phyloP scores from a whole-genome alignment of 1,140 invertebrate species.

The Drosophila mauritiana region DNA sequence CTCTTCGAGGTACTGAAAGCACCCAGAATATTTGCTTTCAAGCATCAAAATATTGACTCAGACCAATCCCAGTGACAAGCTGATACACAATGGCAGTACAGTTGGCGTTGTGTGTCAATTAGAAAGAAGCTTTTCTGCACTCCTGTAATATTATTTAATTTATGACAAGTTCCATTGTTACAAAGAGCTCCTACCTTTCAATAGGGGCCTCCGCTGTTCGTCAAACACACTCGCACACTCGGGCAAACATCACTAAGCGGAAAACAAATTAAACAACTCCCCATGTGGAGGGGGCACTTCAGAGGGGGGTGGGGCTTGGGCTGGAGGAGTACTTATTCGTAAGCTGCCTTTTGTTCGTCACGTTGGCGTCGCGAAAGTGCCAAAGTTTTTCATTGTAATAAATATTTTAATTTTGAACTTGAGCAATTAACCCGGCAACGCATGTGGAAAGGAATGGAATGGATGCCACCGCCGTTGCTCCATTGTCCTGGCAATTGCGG shows the following conservation, averaged over 20 bases:
- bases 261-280: conserved; percentile 53
- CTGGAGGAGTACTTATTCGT: conserved; percentile 43
- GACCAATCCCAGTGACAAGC: background rate
- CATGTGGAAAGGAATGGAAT: conserved; percentile 57
- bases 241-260: conserved; percentile 49
- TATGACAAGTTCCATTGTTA: conserved; percentile 51
- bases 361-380: conserved; percentile 77
- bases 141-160: conserved; percentile 38
- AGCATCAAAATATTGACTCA: background rate
- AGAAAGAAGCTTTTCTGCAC: conserved; percentile 18
- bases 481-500: conserved; percentile 64
- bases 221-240: background rate
- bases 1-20: no score
- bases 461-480: background rate
- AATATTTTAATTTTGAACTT: conserved; percentile 83
- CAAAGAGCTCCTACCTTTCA: conserved; percentile 23
- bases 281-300: conserved; percentile 9
- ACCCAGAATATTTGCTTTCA: background rate
- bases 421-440: conserved; percentile 79
- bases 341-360: conserved; percentile 69
- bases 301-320: no score
- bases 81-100: conserved; percentile 24
- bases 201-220: background rate
- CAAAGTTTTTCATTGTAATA: conserved; percentile 83
- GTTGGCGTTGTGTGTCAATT: conserved; percentile 39